Base-by-base conservation (phyloP, 30 jellyfish, hydroid and myxozoan genomes). In the Sanderia malayensis region DNA sequence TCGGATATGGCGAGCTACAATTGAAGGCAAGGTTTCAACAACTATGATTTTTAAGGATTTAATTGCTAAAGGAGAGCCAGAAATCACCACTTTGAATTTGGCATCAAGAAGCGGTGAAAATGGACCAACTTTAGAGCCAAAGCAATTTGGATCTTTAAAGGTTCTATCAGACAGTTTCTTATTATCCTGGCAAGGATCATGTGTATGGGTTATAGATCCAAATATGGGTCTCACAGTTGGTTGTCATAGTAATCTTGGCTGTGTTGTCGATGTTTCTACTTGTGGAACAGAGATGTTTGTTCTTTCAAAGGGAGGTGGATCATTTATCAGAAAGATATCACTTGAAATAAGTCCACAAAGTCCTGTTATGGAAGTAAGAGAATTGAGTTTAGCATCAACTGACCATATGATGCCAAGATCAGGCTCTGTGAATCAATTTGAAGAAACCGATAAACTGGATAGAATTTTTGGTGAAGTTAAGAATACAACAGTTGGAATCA, bases 31-130 rank as follows among this genome's bases (percentile, higher is more conserved):
- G 47, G 99, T 93, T 1, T 34, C 81, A 61, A 59, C 94, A 32
- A 93, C 99, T 0, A 93, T 93, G 99, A 83, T 93, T 27, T 93
- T 93, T 73, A 85, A 86, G 52, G 99, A 93, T 59, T 84, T 96
- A 0, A 81, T 93, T 9, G 33, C 61, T 17, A 85, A 85, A 80
- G 96, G 96, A 64, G 96, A 93, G 66, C 99, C 99, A 0, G 85
- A 34, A 44, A 93, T 93, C 4, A 53, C 67, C 13, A 93, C 99
- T 0, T 29, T 93, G 9, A 83, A 85, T 68, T 62, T 93, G 19
- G 89, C 96, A 22, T 67, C 99, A 11, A 45, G 66, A 8, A 27
- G n/a, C 19, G 17, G 44, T 10, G 80, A 74, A 24, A 32, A 57
- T 13, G 57, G 58, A 8, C 57, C 58, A 22, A 87, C 47, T 44